These are phyloP conservation scores for Muschampia plurimacula DNA, from an alignment of 2,888 invertebrate genomes.

Conservation along the genomic window DNA sequence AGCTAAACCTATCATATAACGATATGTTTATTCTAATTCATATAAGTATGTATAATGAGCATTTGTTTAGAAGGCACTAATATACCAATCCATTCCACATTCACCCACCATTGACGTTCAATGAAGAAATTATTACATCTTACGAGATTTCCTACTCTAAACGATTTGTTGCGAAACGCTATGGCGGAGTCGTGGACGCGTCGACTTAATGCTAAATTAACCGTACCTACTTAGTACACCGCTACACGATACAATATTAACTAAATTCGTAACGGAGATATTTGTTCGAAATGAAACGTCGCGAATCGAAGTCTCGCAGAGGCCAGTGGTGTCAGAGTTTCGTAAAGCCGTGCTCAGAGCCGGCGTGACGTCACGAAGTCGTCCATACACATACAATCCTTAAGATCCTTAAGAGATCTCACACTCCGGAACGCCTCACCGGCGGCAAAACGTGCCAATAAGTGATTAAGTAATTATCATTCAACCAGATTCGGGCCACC, in stretches of 20 bases:
- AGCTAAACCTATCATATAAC: conserved; percentile 38
- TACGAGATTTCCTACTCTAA: conserved; percentile 54
- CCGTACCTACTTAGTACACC: conserved; percentile 28
- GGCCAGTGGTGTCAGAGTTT: conserved; percentile 78
- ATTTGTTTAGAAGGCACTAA: conserved; percentile 43
- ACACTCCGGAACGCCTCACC: conserved; percentile 50
- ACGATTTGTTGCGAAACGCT: conserved; percentile 68
- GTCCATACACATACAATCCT: conserved; percentile 17
- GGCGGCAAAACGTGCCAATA: conserved; percentile 73
- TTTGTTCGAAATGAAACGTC: conserved; percentile 66
- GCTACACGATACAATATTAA: conserved; percentile 51
- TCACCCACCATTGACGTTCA: conserved; percentile 43
- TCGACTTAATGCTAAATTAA: conserved; percentile 64
- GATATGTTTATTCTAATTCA: conserved; percentile 53
- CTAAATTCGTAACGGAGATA: conserved; percentile 70
- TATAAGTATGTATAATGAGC: conserved; percentile 52
- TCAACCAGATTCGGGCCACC: conserved; percentile 85
- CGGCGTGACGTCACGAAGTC: conserved; percentile 44
- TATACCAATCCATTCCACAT: conserved; percentile 42
- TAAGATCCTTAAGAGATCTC: conserved; percentile 8
- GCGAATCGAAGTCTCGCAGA: conserved; percentile 60
- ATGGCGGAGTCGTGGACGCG: conserved; percentile 78
- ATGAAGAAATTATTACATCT: conserved; percentile 44
- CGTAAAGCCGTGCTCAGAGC: conserved; percentile 78
- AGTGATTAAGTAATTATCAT: conserved; percentile 50